Evolutionary conservation across 2,797 vertebrate genomes (phyloP).

Genomic region (Paramormyrops hopkinsi): DNA sequence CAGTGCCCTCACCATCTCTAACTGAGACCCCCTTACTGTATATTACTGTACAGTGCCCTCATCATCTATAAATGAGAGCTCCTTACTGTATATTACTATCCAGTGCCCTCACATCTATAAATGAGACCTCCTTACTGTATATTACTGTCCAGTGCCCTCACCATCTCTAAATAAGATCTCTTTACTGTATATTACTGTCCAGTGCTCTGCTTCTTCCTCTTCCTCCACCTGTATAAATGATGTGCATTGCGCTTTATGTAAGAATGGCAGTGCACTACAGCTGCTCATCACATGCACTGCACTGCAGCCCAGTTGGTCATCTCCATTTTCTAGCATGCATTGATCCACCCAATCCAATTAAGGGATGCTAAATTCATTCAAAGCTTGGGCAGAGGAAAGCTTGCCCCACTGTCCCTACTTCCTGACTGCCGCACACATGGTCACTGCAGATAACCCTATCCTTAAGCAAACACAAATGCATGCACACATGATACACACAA

Average conservation of each 20-base stretch:
- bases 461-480: background rate
- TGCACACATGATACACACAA: background rate
- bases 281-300: background rate
- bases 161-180: background rate
- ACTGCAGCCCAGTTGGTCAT: background rate
- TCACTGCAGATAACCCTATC: background rate
- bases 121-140: background rate
- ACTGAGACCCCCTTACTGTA: background rate
- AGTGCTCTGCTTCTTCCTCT: background rate
- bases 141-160: background rate
- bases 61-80: background rate
- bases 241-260: background rate
- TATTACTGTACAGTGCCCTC: background rate
- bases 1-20: background rate
- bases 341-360: slow-evolving; percentile 4
- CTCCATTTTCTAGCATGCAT: background rate
- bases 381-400: background rate
- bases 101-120: background rate
- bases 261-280: background rate
- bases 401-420: background rate
- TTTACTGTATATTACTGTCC: background rate
- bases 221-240: background rate
- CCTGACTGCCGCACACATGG: background rate
- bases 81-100: background rate
- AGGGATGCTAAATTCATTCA: background rate